Conservation (phyloP, 2,797 vertebrate genomes). For the Buceros bicornis region DNA sequence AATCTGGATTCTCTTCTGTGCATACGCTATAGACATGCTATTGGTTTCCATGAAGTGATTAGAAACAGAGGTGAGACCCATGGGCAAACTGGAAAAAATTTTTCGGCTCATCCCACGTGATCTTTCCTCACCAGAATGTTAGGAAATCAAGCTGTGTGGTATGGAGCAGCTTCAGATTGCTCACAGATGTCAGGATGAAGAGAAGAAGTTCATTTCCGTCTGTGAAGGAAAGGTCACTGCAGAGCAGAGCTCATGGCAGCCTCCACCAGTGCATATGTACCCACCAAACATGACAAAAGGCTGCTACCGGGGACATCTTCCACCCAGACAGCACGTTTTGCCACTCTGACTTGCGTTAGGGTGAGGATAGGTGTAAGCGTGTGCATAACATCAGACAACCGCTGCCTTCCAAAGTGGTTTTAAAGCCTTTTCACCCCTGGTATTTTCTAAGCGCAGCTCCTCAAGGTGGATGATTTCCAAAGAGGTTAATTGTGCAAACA, state of each 20-base stretch:
- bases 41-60: neutral
- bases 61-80: neutral
- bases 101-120: neutral
- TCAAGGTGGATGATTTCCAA: neutral
- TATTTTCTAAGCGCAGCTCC: neutral
- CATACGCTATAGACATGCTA: neutral
- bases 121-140: neutral
- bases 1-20: neutral
- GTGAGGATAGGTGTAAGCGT: neutral
- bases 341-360: neutral
- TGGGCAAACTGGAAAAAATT: conserved; percentile 12
- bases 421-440: neutral
- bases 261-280: neutral
- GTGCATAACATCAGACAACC: neutral
- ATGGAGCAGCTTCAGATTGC: conserved; percentile 34
- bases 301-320: neutral
- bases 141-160: neutral
- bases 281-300: neutral
- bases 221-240: neutral
- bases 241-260: conserved; percentile 18
- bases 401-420: neutral
- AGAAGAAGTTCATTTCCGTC: conserved; percentile 43
- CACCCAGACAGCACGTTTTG: neutral
- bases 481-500: neutral
- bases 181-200: conserved; percentile 62